Percentiles rank a stretch among this genome's conserved stretches.
Conservation (phyloP, 2,113 vertebrate species). For the Opisthocomus hoazin region DNA sequence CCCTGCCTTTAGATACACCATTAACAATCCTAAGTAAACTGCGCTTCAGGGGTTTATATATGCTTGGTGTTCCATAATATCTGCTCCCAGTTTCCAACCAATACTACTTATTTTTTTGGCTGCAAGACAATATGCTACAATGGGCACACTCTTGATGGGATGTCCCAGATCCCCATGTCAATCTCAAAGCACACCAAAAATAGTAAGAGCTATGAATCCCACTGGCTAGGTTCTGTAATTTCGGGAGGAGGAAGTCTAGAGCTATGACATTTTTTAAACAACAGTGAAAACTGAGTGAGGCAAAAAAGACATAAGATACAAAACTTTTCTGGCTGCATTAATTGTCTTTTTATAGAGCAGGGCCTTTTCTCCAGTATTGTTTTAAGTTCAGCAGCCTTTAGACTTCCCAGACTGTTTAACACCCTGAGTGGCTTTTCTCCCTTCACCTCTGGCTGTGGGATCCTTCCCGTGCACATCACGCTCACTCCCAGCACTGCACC, state of each 20-base stretch:
- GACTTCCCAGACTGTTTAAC: background rate
- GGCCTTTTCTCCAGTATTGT: background rate
- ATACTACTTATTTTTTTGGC: background rate
- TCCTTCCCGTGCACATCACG: background rate
- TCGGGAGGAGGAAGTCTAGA: background rate
- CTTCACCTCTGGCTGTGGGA: background rate
- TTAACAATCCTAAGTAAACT: background rate
- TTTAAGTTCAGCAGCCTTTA: background rate
- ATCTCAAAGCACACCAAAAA: background rate
- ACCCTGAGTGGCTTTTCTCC: background rate
- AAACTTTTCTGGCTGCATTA: background rate
- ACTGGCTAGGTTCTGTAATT: rapidly evolving
- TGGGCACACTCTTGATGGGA: background rate
- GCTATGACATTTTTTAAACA: background rate
- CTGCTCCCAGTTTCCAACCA: background rate
- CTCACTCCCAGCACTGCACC: background rate
- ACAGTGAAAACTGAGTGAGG: background rate
- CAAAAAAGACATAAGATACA: background rate
- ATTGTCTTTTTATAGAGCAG: background rate
- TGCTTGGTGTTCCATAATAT: background rate
- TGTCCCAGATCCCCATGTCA: background rate
- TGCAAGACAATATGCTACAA: rapidly evolving
- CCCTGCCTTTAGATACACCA: constrained; percentile 1
- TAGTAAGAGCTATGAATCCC: background rate
- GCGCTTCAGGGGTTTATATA: background rate